Conservation (phyloP, 2,888 invertebrate genomes). For the Eristalinus sepulchralis region DNA sequence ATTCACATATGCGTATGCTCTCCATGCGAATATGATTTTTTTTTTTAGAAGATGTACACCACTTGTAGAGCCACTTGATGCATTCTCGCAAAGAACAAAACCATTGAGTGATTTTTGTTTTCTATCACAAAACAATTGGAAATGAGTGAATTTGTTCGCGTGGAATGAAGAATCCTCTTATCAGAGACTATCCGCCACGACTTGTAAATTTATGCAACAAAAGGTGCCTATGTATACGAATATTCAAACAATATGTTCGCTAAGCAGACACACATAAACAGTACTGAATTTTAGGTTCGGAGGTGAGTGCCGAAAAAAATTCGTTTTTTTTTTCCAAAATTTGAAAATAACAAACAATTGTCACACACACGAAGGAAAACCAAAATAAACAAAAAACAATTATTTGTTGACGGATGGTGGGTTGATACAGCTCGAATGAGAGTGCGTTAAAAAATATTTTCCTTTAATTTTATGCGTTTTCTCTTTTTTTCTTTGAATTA, state of each 20-base stretch:
- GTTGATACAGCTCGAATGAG: slow-evolving; percentile 24
- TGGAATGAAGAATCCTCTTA: slow-evolving; percentile 14
- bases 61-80: slow-evolving; percentile 74
- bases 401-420: slow-evolving; percentile 36
- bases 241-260: slow-evolving; percentile 18
- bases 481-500: slow-evolving; percentile 74
- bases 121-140: neutral
- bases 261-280: neutral
- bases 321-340: neutral
- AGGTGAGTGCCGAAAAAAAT: neutral
- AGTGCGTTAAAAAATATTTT: slow-evolving; percentile 28
- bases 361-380: neutral
- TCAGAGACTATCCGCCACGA: neutral
- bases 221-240: neutral
- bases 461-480: slow-evolving; percentile 69
- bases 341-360: neutral
- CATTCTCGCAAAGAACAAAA: slow-evolving; percentile 63
- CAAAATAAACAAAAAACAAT: neutral
- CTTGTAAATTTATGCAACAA: neutral
- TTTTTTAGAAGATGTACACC: slow-evolving; percentile 50
- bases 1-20: slow-evolving; percentile 4
- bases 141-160: slow-evolving; percentile 18
- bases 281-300: neutral
- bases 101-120: slow-evolving; percentile 5
- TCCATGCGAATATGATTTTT: slow-evolving; percentile 1